phyloP scores from a whole-genome alignment of 2,113 vertebrate species.

The Junco hyemalis region DNA sequence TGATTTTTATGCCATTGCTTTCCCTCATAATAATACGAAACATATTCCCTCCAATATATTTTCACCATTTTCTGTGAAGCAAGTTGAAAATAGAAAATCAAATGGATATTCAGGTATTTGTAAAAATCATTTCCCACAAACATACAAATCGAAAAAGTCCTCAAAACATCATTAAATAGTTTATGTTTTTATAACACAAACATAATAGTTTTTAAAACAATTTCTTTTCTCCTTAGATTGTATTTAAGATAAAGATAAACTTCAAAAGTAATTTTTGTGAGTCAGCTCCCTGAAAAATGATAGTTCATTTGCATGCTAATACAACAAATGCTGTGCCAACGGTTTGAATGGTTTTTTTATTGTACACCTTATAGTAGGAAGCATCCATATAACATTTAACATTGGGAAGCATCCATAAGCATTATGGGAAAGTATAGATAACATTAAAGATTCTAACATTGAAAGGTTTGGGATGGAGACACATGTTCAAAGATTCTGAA shows the following conservation, averaged over 20 bases:
- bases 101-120: not conserved
- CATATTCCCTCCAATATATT: not conserved
- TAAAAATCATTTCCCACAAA: not conserved
- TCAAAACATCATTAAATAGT: not conserved
- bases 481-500: not conserved
- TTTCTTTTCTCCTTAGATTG: not conserved
- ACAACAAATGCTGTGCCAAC: not conserved
- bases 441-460: not conserved
- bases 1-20: not conserved
- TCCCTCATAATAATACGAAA: not conserved
- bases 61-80: not conserved
- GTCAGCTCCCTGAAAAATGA: not conserved
- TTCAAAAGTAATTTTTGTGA: not conserved
- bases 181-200: not conserved
- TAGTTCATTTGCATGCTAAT: not conserved
- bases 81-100: not conserved
- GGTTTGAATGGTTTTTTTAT: not conserved
- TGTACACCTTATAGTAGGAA: not conserved
- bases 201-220: not conserved
- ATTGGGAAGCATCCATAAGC: not conserved
- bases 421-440: not conserved
- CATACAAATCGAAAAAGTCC: not conserved
- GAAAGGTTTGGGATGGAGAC: not conserved
- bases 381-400: not conserved
- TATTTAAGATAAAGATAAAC: not conserved